Percentiles rank a stretch among this genome's conserved stretches.
Evolutionary conservation across 2,888 invertebrate genomes (phyloP).

Genomic region (Cephus pygmeus): DNA sequence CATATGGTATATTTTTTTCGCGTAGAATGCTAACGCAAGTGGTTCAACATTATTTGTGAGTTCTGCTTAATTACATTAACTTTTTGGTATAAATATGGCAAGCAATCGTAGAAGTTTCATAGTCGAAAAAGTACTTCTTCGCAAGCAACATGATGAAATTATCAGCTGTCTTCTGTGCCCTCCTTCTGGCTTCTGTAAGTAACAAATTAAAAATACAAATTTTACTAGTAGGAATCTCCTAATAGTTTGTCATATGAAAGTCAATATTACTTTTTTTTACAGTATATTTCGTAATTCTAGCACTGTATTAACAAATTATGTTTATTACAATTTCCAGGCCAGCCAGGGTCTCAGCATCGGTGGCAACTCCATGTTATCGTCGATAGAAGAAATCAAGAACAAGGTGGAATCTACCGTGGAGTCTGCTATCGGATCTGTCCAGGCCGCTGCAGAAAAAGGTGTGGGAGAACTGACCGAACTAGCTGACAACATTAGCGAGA

Average conservation of each 20-base stretch:
- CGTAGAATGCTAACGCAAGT: constrained; percentile 38
- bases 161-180: constrained; percentile 27
- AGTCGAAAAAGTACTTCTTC: not conserved
- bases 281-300: no score
- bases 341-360: rapidly evolving
- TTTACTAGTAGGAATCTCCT: no score
- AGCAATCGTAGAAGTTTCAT: not conserved
- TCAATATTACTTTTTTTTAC: no score
- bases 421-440: no score
- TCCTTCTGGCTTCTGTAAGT: constrained; percentile 38
- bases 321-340: not conserved
- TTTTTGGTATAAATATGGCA: constrained; percentile 11
- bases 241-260: no score
- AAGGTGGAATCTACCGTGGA: no score
- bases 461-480: no score
- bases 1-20: not conserved
- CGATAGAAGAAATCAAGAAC: no score
- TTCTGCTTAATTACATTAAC: not conserved
- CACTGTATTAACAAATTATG: not conserved
- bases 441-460: no score
- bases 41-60: constrained; percentile 8
- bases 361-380: no score
- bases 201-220: no score
- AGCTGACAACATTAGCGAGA: no score
- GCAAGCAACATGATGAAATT: constrained; percentile 34